Evolutionary conservation across 1,140 invertebrate genomes (phyloP).

Genomic region (Euglossa dilemma): DNA sequence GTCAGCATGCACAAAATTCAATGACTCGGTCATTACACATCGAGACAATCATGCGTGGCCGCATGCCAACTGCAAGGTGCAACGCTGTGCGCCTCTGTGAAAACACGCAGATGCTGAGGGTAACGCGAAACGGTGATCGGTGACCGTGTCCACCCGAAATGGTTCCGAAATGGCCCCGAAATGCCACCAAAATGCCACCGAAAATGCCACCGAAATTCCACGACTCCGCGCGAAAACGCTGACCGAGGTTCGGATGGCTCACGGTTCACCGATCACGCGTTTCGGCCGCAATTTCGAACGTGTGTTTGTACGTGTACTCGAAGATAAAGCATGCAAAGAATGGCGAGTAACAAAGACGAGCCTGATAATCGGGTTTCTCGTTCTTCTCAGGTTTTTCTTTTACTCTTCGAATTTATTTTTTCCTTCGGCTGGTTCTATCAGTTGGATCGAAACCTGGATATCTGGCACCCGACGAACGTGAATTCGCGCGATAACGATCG

Average conservation of each 20-base stretch:
- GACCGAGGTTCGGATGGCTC: neutral
- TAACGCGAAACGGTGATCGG: slow-evolving; percentile 45
- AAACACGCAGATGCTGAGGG: slow-evolving; percentile 36
- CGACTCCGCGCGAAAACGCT: neutral
- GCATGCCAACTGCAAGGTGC: slow-evolving; percentile 70
- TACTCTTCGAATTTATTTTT: neutral
- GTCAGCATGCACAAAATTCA: slow-evolving; percentile 62
- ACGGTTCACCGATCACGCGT: slow-evolving; percentile 14
- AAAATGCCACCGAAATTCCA: neutral
- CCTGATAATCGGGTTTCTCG: neutral
- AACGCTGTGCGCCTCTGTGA: slow-evolving; percentile 33
- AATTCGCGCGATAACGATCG: slow-evolving; percentile 24
- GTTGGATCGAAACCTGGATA: neutral
- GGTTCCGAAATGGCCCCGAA: neutral
- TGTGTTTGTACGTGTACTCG: neutral
- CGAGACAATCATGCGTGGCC: slow-evolving; percentile 74
- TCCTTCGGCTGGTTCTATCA: no score
- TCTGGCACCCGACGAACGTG: neutral
- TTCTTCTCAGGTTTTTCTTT: neutral
- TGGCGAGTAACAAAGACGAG: neutral
- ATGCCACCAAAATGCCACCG: no score
- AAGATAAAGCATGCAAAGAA: slow-evolving; percentile 29
- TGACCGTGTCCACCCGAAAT: neutral
- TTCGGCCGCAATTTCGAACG: neutral
- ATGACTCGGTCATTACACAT: slow-evolving; percentile 54